phyloP scores from a whole-genome alignment of 2,888 invertebrate species.

The Rhodophaea formosa region DNA sequence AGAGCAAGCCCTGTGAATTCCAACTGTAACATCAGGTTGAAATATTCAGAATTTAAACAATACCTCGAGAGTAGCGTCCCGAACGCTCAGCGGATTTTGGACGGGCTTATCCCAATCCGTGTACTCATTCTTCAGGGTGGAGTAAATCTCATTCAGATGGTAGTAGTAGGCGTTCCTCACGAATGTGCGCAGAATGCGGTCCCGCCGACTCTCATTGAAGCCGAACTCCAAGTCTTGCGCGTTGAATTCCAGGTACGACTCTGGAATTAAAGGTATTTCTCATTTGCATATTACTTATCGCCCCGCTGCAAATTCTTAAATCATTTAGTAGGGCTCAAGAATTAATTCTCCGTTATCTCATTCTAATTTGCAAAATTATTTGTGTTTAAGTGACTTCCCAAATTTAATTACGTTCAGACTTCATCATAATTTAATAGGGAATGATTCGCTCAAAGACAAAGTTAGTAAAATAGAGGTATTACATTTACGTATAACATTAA shows the following conservation, averaged over 20 bases:
- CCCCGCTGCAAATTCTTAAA: slow-evolving; percentile 37
- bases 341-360: slow-evolving; percentile 16
- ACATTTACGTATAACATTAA: too few relatives aligned
- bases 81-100: slow-evolving; percentile 91
- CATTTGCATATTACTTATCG: slow-evolving; percentile 59
- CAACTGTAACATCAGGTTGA: neutral
- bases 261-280: slow-evolving; percentile 71
- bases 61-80: slow-evolving; percentile 90
- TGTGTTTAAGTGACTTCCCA: slow-evolving; percentile 16
- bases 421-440: neutral
- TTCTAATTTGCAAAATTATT: slow-evolving; percentile 9
- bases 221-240: slow-evolving; percentile 94
- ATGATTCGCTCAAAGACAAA: neutral
- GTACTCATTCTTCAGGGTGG: slow-evolving; percentile 96
- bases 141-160: slow-evolving; percentile 97
- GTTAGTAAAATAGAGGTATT: neutral
- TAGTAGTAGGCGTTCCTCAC: slow-evolving; percentile 97
- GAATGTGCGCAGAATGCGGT: slow-evolving; percentile 93
- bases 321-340: slow-evolving; percentile 30
- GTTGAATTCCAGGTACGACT: slow-evolving; percentile 91
- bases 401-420: slow-evolving; percentile 19
- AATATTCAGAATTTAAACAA: slow-evolving; percentile 25
- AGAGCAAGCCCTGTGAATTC: neutral
- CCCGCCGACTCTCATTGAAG: slow-evolving; percentile 92
- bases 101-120: slow-evolving; percentile 97